Evolutionary conservation across 1,140 invertebrate species (phyloP), one percentile per base, ranked within the genome.

Genomic region (Lepidurus packardi): DNA sequence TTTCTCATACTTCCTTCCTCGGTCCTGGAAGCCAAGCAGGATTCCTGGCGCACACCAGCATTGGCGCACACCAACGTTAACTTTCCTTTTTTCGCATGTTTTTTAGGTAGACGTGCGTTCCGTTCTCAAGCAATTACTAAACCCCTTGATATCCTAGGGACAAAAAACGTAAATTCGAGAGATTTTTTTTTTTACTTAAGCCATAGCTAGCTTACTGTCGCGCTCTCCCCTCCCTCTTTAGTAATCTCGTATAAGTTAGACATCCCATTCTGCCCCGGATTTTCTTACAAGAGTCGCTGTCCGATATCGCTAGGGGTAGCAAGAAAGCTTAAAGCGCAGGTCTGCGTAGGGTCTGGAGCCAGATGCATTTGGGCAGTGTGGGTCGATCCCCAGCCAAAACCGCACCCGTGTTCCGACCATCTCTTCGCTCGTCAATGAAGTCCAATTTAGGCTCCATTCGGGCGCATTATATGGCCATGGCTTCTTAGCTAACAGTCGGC

Each of bases 361-460:
- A 65, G 53, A 65, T 65, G 53, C 53, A 65, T 65, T 65, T 65
- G 53, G n/a, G 53, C 53, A 65, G 53, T 65, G 53, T n/a, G 53
- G 53, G 53, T 65, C 53, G 53, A 65, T 65, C 53, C 21, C 53
- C n/a, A 65, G 53, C 53, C 53, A 65, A 65, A 65, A 21, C 53
- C 53, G 53, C 53, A 65, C 53, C 53, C 53, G 53, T 65, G 16
- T 65, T 65, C n/a, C 53, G 53, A 65, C 53, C 53, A 16, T 16
- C 53, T 65, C 53, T 13, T 65, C 53, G 53, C 1, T 65, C 53
- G 53, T 65, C 53, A 65, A 65, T 65, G 53, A 65, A 65, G 53
- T 65, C 13, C 53, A 65, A 65, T 65, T 65, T 65, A 65, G 53
- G 53, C 53, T 65, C 16, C 53, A 16, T 65, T 65, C 21, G 16